Conservation (phyloP, 2,113 vertebrate genomes). For the Ginglymostoma cirratum region DNA sequence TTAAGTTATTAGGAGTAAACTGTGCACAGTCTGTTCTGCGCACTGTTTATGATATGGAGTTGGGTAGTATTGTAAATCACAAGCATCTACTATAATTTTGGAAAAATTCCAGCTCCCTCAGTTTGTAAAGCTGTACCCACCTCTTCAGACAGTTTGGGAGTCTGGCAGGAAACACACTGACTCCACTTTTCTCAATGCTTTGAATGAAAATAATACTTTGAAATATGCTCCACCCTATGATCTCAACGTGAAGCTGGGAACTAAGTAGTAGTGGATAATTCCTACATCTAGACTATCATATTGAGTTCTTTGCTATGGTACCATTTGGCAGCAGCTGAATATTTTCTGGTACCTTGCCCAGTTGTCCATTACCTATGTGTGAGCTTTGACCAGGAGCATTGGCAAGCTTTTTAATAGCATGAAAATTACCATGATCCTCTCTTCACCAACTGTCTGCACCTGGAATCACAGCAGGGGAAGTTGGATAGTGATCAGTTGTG, state of each 20-base stretch:
- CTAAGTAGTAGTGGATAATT: background rate
- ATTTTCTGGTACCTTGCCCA: background rate
- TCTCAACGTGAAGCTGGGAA: background rate
- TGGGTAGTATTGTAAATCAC: background rate
- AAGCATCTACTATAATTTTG: background rate
- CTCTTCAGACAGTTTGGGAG: background rate
- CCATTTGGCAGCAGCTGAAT: background rate
- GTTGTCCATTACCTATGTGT: background rate
- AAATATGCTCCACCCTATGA: background rate
- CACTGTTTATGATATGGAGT: background rate
- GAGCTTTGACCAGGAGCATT: background rate
- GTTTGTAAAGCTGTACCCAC: background rate
- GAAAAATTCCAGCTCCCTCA: background rate
- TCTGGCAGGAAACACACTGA: background rate
- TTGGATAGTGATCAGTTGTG: background rate
- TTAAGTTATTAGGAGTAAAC: background rate
- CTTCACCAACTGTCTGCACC: background rate
- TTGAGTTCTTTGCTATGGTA: background rate
- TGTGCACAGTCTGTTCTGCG: background rate
- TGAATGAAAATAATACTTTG: slow-evolving; percentile 32
- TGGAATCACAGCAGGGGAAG: background rate
- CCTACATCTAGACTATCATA: background rate
- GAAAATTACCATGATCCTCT: background rate
- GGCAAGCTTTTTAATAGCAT: background rate
- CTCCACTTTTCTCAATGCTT: slow-evolving; percentile 1